These are phyloP conservation scores for Amphipoea oculea DNA, from an alignment of 2,888 invertebrate species.

Conservation along the genomic window DNA sequence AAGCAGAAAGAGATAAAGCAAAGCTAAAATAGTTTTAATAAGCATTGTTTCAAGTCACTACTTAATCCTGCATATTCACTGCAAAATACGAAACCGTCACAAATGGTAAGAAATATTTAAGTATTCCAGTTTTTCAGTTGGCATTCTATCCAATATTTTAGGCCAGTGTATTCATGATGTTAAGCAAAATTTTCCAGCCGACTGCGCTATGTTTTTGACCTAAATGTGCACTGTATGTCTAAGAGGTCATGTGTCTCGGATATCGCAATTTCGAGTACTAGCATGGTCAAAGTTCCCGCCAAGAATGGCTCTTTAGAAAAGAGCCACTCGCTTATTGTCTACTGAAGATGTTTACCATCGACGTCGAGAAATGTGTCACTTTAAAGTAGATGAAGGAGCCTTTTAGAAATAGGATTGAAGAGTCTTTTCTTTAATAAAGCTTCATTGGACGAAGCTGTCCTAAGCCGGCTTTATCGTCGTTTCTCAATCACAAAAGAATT, in stretches of 20 bases:
- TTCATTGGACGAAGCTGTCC: not conserved
- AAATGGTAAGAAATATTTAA: not conserved
- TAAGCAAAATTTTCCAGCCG: slow-evolving; percentile 28
- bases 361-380: slow-evolving; percentile 23
- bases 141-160: slow-evolving; percentile 21
- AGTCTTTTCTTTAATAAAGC: not conserved
- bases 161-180: slow-evolving; percentile 12
- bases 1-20: too few relatives aligned
- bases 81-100: not conserved
- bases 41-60: not conserved
- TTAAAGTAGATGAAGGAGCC: slow-evolving; percentile 1
- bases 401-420: not conserved
- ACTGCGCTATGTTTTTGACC: slow-evolving; percentile 54
- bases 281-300: slow-evolving; percentile 37
- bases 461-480: not conserved
- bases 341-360: slow-evolving; percentile 46
- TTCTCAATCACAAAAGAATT: slow-evolving; percentile 14
- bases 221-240: slow-evolving; percentile 43
- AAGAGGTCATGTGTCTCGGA: slow-evolving; percentile 48
- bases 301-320: slow-evolving; percentile 28
- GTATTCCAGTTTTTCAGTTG: slow-evolving; percentile 4
- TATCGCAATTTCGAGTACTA: slow-evolving; percentile 51
- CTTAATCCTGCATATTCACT: not conserved
- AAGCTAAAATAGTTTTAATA: too few relatives aligned
- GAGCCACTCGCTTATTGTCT: slow-evolving; percentile 32